These are phyloP conservation scores for Verasper variegatus DNA, from an alignment of 2,113 vertebrate genomes.

Conservation along the genomic window DNA sequence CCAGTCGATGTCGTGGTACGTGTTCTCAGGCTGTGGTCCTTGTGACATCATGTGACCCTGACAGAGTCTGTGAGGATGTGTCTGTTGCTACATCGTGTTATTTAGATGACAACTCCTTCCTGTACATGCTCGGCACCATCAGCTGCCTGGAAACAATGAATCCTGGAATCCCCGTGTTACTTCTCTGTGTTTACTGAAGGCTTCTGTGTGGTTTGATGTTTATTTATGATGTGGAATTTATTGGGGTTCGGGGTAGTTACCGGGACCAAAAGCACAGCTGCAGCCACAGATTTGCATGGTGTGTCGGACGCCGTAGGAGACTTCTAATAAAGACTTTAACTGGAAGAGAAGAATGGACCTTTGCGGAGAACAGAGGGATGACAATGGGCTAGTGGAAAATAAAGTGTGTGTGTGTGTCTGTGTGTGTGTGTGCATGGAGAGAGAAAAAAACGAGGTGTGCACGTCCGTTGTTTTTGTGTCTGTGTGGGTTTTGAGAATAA, in stretches of 20 bases:
- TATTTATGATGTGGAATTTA: conserved; percentile 62
- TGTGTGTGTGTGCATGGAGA: background rate
- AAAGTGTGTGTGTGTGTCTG: conserved; percentile 6
- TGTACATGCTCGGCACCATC: background rate
- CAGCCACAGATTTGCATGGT: conserved; percentile 71
- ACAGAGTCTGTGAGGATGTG: background rate
- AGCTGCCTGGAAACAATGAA: conserved; percentile 5
- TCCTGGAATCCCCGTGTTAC: background rate
- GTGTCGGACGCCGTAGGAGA: conserved; percentile 61
- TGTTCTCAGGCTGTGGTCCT: background rate
- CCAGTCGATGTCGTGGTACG: background rate
- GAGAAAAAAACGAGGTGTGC: background rate
- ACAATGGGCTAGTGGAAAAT: conserved; percentile 43
- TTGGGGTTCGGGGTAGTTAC: conserved; percentile 49
- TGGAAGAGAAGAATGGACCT: conserved; percentile 62
- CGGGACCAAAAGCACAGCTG: conserved; percentile 68
- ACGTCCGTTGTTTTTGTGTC: conserved; percentile 26
- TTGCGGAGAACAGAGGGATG: conserved; percentile 47
- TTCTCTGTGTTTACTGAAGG: conserved; percentile 31
- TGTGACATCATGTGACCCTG: background rate
- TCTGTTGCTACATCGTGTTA: background rate
- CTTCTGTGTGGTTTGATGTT: conserved; percentile 48
- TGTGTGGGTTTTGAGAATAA: conserved; percentile 53
- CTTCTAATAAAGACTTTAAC: conserved; percentile 68
- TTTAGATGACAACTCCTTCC: background rate